These are phyloP conservation scores for Palythoa heliodiscus DNA, from an alignment of 92 coral and sea anemone genomes.

Conservation along the genomic window DNA sequence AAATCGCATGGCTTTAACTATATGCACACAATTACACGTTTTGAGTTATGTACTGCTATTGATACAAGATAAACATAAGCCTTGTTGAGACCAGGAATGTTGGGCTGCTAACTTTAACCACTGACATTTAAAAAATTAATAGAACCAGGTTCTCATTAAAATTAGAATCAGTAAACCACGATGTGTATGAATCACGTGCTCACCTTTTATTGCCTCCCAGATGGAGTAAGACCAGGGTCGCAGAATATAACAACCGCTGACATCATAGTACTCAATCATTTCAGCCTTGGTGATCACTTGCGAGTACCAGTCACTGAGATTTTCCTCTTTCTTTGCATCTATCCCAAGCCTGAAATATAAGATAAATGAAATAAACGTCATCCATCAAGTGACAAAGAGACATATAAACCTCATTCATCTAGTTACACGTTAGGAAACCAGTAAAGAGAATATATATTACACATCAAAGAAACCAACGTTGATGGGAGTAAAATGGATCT, in stretches of 20 bases:
- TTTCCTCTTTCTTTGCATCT: slow-evolving; percentile 87
- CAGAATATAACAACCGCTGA: slow-evolving; percentile 94
- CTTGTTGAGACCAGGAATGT: too few relatives aligned
- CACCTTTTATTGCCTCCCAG: slow-evolving; percentile 96
- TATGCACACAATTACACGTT: too few relatives aligned
- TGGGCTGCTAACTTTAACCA: too few relatives aligned
- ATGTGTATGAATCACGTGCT: neutral
- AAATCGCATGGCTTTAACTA: too few relatives aligned
- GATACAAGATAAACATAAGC: too few relatives aligned
- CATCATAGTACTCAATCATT: slow-evolving; percentile 97
- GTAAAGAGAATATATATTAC: too few relatives aligned
- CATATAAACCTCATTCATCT: too few relatives aligned
- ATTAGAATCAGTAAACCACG: neutral
- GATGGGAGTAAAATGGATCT: too few relatives aligned
- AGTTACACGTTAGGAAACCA: too few relatives aligned
- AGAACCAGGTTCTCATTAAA: neutral
- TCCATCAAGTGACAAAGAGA: neutral
- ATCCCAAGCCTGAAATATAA: slow-evolving; percentile 71
- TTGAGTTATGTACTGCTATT: too few relatives aligned
- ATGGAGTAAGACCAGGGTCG: slow-evolving; percentile 96
- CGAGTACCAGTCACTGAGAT: slow-evolving; percentile 93
- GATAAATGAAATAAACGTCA: neutral
- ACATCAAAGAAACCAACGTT: too few relatives aligned
- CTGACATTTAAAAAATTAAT: neutral
- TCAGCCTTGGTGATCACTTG: slow-evolving; percentile 95